Evolutionary conservation across 2,797 vertebrate genomes (phyloP), one percentile per base, ranked within the genome.

Genomic region (Sebastes paucispinis): DNA sequence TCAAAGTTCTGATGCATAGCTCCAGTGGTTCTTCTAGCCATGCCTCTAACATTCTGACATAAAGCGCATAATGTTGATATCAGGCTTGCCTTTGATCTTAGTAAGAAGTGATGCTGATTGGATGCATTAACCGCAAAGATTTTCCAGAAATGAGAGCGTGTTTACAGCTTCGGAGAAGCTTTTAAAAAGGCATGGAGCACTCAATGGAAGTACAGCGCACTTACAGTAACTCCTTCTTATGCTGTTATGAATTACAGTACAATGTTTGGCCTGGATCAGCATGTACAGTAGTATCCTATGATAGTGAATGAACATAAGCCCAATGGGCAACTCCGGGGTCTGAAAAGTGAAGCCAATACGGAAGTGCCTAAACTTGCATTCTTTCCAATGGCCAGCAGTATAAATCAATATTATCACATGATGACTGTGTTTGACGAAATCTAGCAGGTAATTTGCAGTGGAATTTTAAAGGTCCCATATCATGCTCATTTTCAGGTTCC

Each of bases 41-140:
- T 8, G 8, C 66, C 69, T 72, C 39, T 2, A 60, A 55, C 34
- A 24, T 24, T 4, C 18, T 16, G 18, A 73, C 32, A 77, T 32
- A 54, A 24, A 62, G 68, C 20, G 4, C 62, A 62, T 20, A 31
- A 47, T 39, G 55, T 8, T 20, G 69, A 75, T 63, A 58, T 65
- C 79, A 73, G 65, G 22, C 60, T 50, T 20, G 25, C 29, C 84
- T 88, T 89, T 88, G 84, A 91, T 83, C 85, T 78, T 16, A 27
- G 77, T 43, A 32, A 55, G 54, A 88, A 66, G 57, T 67, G 69
- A 75, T 52, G 50, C 50, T 52, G 50, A 52, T n/a, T n/a, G 50
- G 50, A 52, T 72, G 43, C 69, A 67, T 60, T 20, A 77, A 65
- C 79, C 59, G 71, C 57, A 63, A 47, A 43, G 58, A 65, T 63